Percentiles rank a stretch among this genome's conserved stretches.
Evolutionary conservation across 2,888 invertebrate species (phyloP).

Genomic region (Pachycephus smyrnensis): DNA sequence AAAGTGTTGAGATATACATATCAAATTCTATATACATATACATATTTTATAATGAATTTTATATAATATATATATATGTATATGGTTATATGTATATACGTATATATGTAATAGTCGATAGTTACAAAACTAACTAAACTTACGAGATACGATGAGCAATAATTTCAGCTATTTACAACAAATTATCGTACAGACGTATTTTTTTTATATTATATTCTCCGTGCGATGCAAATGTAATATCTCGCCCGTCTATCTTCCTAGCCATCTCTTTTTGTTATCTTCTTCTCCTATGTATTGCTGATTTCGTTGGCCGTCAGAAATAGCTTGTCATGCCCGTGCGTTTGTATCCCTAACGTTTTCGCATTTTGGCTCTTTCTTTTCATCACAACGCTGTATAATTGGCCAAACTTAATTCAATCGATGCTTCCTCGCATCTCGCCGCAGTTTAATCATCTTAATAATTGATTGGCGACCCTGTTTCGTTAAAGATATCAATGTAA

Average conservation of each 20-base stretch:
- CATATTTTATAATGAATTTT: constrained; percentile 38
- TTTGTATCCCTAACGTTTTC: constrained; percentile 19
- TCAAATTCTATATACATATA: not conserved
- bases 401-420: not conserved
- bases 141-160: constrained; percentile 64
- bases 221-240: constrained; percentile 35
- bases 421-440: not conserved
- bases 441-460: constrained; percentile 50
- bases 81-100: constrained; percentile 27
- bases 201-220: constrained; percentile 27
- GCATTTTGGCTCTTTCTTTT: constrained; percentile 36
- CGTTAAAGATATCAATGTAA: constrained; percentile 58
- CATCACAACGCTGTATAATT: not conserved
- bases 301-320: not conserved
- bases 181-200: constrained; percentile 61
- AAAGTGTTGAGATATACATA: not conserved
- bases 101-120: constrained; percentile 52
- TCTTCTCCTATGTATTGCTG: constrained; percentile 12
- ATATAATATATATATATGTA: constrained; percentile 29
- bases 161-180: constrained; percentile 65
- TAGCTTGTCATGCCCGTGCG: constrained; percentile 11
- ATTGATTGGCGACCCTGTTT: constrained; percentile 67
- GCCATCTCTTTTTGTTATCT: not conserved
- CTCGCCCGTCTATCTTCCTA: not conserved
- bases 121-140: constrained; percentile 65